A percentile compares a stretch with the other conserved stretches of the same genome.
These are phyloP conservation scores for Meteorus cinctellus DNA, from an alignment of 2,888 invertebrate species.

Conservation along the genomic window DNA sequence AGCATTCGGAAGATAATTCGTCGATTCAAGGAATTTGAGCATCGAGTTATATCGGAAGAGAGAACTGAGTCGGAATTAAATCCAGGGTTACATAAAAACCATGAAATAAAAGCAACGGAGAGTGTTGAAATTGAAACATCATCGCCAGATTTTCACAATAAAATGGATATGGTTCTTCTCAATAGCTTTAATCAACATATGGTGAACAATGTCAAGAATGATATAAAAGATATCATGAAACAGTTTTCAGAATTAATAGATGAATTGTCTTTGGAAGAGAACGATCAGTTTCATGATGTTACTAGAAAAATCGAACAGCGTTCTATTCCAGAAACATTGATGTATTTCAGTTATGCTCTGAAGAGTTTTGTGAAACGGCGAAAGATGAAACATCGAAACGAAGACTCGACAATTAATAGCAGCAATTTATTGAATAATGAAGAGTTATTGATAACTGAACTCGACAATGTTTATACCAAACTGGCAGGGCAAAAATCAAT, in stretches of 20 bases:
- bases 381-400: slow-evolving; percentile 44
- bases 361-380: slow-evolving; percentile 64
- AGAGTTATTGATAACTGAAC: not conserved
- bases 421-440: not conserved
- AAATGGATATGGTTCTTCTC: slow-evolving; percentile 51
- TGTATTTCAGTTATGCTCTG: slow-evolving; percentile 66
- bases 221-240: slow-evolving; percentile 67
- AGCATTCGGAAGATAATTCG: slow-evolving; percentile 69
- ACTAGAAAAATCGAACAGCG: slow-evolving; percentile 62
- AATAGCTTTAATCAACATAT: slow-evolving; percentile 48
- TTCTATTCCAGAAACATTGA: slow-evolving; percentile 67
- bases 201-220: slow-evolving; percentile 63
- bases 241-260: slow-evolving; percentile 66
- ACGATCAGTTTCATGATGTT: slow-evolving; percentile 65
- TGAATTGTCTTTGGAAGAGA: slow-evolving; percentile 65
- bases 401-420: not conserved
- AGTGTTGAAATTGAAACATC: slow-evolving; percentile 25
- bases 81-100: slow-evolving; percentile 46
- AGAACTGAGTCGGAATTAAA: slow-evolving; percentile 44
- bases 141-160: slow-evolving; percentile 47
- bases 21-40: slow-evolving; percentile 70
- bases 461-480: not conserved
- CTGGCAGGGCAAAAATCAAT: not conserved
- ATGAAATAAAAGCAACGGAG: slow-evolving; percentile 40
- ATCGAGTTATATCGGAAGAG: slow-evolving; percentile 63